Percentiles rank a stretch among this genome's conserved stretches.
These are phyloP conservation scores for Diarsia brunnea DNA, from an alignment of 2,888 invertebrate genomes.

Conservation along the genomic window DNA sequence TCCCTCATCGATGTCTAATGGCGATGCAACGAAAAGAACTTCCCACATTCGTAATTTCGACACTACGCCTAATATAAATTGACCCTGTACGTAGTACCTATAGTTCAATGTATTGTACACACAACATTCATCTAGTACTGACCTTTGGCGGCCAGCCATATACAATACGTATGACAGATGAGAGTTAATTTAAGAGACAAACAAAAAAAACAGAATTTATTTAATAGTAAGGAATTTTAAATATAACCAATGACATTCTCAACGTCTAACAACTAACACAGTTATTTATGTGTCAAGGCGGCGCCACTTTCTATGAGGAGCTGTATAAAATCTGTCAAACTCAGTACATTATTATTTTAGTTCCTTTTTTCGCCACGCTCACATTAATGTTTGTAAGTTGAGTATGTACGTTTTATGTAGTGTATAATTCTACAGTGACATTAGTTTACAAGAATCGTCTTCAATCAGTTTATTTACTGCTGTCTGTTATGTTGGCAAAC, in stretches of 20 bases:
- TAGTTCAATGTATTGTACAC: conserved; percentile 34
- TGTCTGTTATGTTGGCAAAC: background rate
- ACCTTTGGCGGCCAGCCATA: conserved; percentile 54
- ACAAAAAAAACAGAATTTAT: conserved; percentile 20
- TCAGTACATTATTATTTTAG: conserved; percentile 1
- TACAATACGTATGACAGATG: conserved; percentile 15
- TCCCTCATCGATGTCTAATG: too few species aligned
- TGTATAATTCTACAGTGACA: too few species aligned
- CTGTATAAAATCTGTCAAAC: conserved; percentile 32
- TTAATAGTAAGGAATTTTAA: conserved; percentile 5
- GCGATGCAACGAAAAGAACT: background rate
- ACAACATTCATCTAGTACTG: conserved; percentile 17
- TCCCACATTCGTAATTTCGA: background rate
- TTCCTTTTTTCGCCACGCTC: conserved; percentile 6
- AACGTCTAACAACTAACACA: background rate
- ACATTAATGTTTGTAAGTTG: background rate
- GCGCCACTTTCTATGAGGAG: conserved; percentile 27
- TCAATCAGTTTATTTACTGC: background rate
- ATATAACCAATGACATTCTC: conserved; percentile 18
- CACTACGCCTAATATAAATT: background rate
- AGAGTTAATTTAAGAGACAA: conserved; percentile 50
- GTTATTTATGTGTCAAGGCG: conserved; percentile 10
- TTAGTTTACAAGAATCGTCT: background rate
- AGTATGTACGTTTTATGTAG: background rate
- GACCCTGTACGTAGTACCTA: conserved; percentile 16